Evolutionary conservation across 2,888 invertebrate genomes (phyloP).

Genomic region (Drosophila limbata): DNA sequence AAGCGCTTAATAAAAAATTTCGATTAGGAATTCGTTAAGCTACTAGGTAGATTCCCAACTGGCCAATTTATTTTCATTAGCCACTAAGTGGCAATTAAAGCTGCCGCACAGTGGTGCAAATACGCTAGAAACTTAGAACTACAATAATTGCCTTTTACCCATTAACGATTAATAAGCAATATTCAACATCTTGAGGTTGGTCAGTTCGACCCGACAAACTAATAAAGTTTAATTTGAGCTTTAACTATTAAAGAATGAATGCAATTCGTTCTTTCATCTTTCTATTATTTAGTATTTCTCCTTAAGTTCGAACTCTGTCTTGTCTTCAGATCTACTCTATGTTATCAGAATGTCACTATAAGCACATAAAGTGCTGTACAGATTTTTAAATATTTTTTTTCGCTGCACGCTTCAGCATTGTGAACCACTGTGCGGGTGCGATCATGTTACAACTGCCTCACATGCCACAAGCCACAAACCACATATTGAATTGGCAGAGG

Average conservation of each 20-base stretch:
- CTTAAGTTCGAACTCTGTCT: not conserved
- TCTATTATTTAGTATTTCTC: not conserved
- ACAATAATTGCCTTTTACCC: not conserved
- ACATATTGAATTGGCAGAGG: not conserved
- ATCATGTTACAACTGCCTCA: conserved; percentile 18
- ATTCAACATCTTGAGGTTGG: not conserved
- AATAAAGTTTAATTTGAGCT: no score
- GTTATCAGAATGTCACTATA: not conserved
- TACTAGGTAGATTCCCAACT: conserved; percentile 23
- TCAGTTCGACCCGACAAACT: conserved; percentile 5
- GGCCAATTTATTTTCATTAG: conserved; percentile 55
- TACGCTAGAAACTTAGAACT: not conserved
- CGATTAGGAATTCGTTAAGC: conserved; percentile 13
- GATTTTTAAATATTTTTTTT: not conserved
- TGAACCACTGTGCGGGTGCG: conserved; percentile 14
- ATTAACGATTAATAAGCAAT: not conserved
- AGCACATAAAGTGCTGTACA: not conserved
- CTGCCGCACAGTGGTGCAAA: conserved; percentile 35
- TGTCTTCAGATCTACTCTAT: not conserved
- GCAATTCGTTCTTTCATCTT: not conserved
- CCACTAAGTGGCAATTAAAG: conserved; percentile 19
- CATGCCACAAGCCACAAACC: conserved; percentile 18
- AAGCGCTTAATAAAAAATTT: not conserved
- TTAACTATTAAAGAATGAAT: not conserved
- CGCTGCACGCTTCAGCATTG: not conserved